These are phyloP conservation scores for Linnaemya vulpina DNA, from an alignment of 2,888 invertebrate genomes.

Conservation along the genomic window DNA sequence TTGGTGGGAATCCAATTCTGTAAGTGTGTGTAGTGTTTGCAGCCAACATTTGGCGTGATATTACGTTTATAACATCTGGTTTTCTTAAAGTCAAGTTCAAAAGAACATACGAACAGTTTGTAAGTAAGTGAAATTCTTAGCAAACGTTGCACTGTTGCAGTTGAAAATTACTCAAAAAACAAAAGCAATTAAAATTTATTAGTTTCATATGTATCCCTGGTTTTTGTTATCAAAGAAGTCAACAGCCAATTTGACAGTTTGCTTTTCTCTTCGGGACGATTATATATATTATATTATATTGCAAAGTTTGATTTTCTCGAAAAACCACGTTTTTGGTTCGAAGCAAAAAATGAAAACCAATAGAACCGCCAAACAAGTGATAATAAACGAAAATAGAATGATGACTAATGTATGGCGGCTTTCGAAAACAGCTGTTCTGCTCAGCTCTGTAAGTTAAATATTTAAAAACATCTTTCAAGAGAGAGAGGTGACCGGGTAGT, in stretches of 20 bases:
- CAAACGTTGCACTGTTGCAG: slow-evolving; percentile 15
- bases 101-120: not conserved
- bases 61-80: slow-evolving; percentile 58
- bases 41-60: slow-evolving; percentile 47
- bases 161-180: not conserved
- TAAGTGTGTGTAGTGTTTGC: slow-evolving; percentile 12
- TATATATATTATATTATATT: too few species aligned
- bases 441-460: too few species aligned
- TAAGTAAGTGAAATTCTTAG: slow-evolving; percentile 1
- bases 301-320: too few species aligned
- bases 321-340: too few species aligned
- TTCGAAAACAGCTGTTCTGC: too few species aligned
- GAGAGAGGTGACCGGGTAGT: too few species aligned
- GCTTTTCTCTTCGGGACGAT: not conserved
- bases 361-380: too few species aligned
- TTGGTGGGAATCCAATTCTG: slow-evolving; percentile 36
- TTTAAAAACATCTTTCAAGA: too few species aligned
- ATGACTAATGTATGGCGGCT: too few species aligned
- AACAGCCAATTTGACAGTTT: not conserved
- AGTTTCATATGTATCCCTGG: not conserved
- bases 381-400: too few species aligned
- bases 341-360: too few species aligned
- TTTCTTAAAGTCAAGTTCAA: slow-evolving; percentile 18
- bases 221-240: not conserved
- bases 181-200: slow-evolving; percentile 3